Base-by-base conservation (phyloP, 2,888 invertebrate species). In the Biston stratarius region DNA sequence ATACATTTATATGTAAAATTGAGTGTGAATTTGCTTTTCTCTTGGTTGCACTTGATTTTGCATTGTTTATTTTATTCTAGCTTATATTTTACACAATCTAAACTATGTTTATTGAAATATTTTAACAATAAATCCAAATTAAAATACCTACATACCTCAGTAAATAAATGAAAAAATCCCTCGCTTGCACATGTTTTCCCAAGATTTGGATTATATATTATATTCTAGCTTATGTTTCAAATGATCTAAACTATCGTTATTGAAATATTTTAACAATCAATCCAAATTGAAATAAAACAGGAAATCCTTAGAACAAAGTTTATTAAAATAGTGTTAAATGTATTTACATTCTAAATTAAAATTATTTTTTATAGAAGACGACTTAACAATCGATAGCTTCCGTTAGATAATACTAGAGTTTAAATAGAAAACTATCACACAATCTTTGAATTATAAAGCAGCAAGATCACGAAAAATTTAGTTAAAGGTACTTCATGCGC, bases 301-400 rank as follows among this genome's bases (percentile, higher is more conserved):
- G 33, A n/a, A 55, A 57, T 71, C 65, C 78, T 83, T 85, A 86
- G 62, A 79, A 86, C 83, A 78, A 80, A 83, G 75, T 88, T 86
- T 86, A 85, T 83, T 87, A 81, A 70, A 81, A 79, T 81, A 81
- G 77, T 79, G 78, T 83, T 81, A 82, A 79, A 82, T 49, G 61
- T 86, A 88, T 87, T 84, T 88, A 88, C 86, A 86, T 76, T 74
- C 77, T 78, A 82, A 76, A 79, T 75, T 75, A 81, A 79, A 76
- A 64, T 49, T 74, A 73, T 56, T 63, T n/a, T 44, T 70, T 61
- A 69, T 83, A 83, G 49, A 77, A 83, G 82, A 83, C 82, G 79
- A 76, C 80, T 85, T 86, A 85, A 82, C 80, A 77, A 83, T 86
- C 24, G 83, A 82, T 83, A 82, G 73, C 73, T 68, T 69, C 75